These are phyloP conservation scores for Acrobasis repandana DNA, from an alignment of 2,888 invertebrate genomes.

Conservation along the genomic window DNA sequence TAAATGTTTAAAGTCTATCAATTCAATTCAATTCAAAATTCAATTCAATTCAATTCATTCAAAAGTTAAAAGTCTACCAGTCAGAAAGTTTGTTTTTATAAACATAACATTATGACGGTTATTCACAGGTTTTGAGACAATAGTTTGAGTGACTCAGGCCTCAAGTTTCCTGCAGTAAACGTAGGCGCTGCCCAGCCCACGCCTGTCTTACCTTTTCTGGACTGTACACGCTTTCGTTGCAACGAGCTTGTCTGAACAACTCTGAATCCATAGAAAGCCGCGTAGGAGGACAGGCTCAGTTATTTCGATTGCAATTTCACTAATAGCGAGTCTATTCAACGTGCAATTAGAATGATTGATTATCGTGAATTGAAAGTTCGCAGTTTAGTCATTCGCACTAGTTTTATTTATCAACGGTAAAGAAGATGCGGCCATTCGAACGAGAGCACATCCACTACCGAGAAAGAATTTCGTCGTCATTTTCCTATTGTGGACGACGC, in stretches of 20 bases:
- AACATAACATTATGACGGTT: too few relatives aligned
- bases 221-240: constrained; percentile 58
- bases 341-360: constrained; percentile 28
- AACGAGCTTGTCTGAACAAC: constrained; percentile 35
- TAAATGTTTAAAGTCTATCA: too few relatives aligned
- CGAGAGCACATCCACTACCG: neutral
- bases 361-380: constrained; percentile 14
- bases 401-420: constrained; percentile 12
- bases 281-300: constrained; percentile 59
- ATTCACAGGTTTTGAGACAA: neutral
- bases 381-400: constrained; percentile 18
- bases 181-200: constrained; percentile 43
- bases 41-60: too few relatives aligned
- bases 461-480: too few relatives aligned
- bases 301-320: constrained; percentile 40
- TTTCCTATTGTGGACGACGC: too few relatives aligned
- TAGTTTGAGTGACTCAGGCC: constrained; percentile 22
- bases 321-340: constrained; percentile 9
- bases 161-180: constrained; percentile 32
- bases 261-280: constrained; percentile 62
- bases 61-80: too few relatives aligned
- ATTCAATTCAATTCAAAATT: too few relatives aligned
- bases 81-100: too few relatives aligned
- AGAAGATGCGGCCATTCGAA: neutral
- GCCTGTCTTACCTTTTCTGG: constrained; percentile 56